Evolutionary conservation across 2,113 vertebrate species (phyloP).

Genomic region (Gnathonemus longibarbis): DNA sequence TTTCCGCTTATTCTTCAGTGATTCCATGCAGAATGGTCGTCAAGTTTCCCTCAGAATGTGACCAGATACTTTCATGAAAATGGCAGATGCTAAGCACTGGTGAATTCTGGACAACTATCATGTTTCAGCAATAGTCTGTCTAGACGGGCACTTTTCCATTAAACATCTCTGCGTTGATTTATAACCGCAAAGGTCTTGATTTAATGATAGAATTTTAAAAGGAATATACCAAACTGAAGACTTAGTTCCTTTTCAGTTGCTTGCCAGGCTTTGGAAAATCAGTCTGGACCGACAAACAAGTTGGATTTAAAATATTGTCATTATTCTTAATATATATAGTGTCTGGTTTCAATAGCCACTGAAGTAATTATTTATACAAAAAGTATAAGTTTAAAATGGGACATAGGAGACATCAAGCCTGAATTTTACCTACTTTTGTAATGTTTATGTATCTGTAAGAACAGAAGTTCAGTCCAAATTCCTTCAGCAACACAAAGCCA

Average conservation of each 20-base stretch:
- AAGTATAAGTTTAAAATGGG: neutral
- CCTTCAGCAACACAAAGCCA: neutral
- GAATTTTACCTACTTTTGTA: neutral
- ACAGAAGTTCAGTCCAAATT: neutral
- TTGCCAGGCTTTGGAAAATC: neutral
- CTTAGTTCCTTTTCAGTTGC: neutral
- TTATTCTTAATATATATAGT: neutral
- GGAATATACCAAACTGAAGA: conserved; percentile 10
- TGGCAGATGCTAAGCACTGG: neutral
- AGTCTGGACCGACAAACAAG: neutral
- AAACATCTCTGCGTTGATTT: neutral
- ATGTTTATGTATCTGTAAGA: neutral
- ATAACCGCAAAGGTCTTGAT: conserved; percentile 20
- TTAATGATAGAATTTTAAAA: conserved; percentile 18
- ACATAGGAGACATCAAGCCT: neutral
- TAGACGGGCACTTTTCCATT: neutral
- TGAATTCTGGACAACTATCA: neutral
- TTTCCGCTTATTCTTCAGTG: neutral
- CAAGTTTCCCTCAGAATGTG: neutral
- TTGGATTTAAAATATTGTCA: neutral
- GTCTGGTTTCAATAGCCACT: neutral
- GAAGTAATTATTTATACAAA: conserved; percentile 5
- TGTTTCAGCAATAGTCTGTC: neutral
- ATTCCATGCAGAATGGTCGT: neutral
- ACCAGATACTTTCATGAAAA: neutral